These are phyloP conservation scores for Parnassius mnemosyne DNA, from an alignment of 2,888 invertebrate species.

Conservation along the genomic window DNA sequence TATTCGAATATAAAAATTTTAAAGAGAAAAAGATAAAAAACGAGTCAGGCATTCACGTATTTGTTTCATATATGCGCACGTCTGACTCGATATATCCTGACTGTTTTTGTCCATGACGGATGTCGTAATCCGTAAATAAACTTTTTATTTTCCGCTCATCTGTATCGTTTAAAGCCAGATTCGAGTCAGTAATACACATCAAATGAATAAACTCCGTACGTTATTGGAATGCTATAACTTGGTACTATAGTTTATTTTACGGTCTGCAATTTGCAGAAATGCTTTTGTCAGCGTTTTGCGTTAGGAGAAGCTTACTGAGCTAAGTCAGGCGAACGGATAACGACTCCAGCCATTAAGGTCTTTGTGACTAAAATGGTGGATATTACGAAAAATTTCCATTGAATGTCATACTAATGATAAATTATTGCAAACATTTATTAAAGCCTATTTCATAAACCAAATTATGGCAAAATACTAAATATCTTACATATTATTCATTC, in stretches of 20 bases:
- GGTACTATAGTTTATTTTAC: constrained; percentile 25
- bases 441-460: too few relatives aligned
- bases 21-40: not conserved
- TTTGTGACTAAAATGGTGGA: constrained; percentile 18
- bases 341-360: constrained; percentile 23
- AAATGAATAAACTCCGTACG: constrained; percentile 24
- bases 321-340: constrained; percentile 27
- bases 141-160: constrained; percentile 21
- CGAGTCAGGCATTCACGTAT: not conserved
- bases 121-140: constrained; percentile 18
- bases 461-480: too few relatives aligned
- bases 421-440: too few relatives aligned
- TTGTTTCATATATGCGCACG: constrained; percentile 6
- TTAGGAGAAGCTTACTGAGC: constrained; percentile 22
- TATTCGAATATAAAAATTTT: too few relatives aligned
- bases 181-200: constrained; percentile 11
- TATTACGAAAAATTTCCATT: constrained; percentile 21
- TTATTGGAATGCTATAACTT: constrained; percentile 25
- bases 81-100: not conserved
- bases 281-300: constrained; percentile 24
- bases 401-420: not conserved
- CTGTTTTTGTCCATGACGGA: constrained; percentile 21
- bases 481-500: too few relatives aligned
- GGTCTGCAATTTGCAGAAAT: constrained; percentile 26
- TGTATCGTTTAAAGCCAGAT: constrained; percentile 8